These are phyloP conservation scores for Phenganax subtilis DNA, from an alignment of 92 coral and sea anemone species.

Conservation along the genomic window DNA sequence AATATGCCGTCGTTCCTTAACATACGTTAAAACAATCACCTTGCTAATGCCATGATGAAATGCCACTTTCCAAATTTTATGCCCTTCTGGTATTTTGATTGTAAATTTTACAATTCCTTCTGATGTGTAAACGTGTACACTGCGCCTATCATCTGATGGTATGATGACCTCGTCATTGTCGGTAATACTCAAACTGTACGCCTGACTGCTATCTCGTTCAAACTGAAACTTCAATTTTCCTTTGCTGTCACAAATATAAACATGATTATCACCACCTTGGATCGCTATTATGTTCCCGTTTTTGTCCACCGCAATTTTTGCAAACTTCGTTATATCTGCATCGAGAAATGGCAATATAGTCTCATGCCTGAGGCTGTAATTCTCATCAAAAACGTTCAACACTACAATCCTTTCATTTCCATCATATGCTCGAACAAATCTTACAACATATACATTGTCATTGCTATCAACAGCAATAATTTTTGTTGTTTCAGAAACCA, in stretches of 20 bases:
- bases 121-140: not conserved
- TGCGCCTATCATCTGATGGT: not conserved
- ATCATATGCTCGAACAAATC: not conserved
- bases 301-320: slow-evolving; percentile 8
- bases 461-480: not conserved
- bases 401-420: not conserved
- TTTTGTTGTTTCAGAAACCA: not conserved
- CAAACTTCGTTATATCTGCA: not conserved
- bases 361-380: not conserved
- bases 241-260: not conserved
- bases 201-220: not conserved
- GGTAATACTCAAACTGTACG: slow-evolving; percentile 6
- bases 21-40: not conserved
- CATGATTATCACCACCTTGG: not conserved
- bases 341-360: not conserved
- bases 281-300: not conserved
- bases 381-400: slow-evolving; percentile 9
- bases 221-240: slow-evolving; percentile 2
- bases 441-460: not conserved
- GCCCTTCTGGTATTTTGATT: not conserved
- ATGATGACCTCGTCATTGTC: not conserved
- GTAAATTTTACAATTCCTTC: not conserved
- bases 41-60: not conserved
- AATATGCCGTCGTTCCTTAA: not conserved
- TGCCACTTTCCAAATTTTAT: not conserved